Evolutionary conservation across 37 sponge, comb jelly and placozoan genomes (phyloP), one percentile per base, ranked within the genome.

Genomic region (Halisarca cf. caerulea): DNA sequence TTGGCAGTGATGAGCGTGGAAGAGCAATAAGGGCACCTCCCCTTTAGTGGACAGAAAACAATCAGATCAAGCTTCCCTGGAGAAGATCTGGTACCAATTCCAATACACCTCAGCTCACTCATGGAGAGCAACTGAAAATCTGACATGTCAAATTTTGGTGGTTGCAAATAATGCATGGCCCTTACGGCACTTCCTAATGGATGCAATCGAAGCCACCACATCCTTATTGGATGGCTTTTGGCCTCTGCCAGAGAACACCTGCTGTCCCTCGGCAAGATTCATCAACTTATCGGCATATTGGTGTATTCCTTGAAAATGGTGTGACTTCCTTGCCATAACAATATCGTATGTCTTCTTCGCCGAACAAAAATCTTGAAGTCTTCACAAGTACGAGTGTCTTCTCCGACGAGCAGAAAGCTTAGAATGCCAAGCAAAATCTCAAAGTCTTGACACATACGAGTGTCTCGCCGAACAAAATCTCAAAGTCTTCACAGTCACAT

Each of bases 141-240:
- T 11, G 15, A 18, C 57, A 11, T 54, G 57, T 11, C 57, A 17
- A 54, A 54, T 17, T 54, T 54, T 54, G 57, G 57, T 45, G 35
- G 41, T 57, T 24, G 14, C 6, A 47, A 72, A 84, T 34, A 84
- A 84, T n/a, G 20, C 20, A 35, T n/a, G n/a, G n/a, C 38, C 83
- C 69, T 82, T 47, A 27, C 35, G 68, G 51, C 83, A 82, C 83
- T 82, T 72, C 59, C 72, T 42, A 17, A 84, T 84, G 18, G 84
- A 42, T 40, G 84, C 58, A 58, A 84, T 84, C 75, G 73, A 74
- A n/a, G 72, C 84, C 55, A 54, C 17, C 75, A 84, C 84, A 2
- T 68, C 71, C 32, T 84, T 84, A 59, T 84, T 84, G 75, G n/a
- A 73, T 5, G 84, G 84, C 53, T 70, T 84, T 40, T 84, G 69